phyloP scores from a whole-genome alignment of 2,113 vertebrate genomes.

The Paraplagusia blochii region DNA sequence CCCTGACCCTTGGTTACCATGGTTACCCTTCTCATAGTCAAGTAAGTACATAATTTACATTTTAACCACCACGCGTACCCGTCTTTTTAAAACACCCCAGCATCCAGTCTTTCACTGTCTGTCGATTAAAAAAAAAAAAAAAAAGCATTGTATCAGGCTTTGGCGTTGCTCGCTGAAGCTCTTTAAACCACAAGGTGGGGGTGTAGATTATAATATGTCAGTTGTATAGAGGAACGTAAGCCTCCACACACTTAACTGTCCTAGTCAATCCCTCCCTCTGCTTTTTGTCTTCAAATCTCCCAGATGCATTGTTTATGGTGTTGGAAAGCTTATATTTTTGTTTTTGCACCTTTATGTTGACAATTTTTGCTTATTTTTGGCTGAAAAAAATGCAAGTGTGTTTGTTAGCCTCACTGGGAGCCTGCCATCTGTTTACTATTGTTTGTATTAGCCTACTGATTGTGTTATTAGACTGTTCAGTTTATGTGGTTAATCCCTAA shows the following conservation, averaged over 20 bases:
- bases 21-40: conserved; percentile 74
- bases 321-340: conserved; percentile 13
- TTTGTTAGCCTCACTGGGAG: background rate
- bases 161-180: conserved; percentile 29
- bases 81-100: conserved; percentile 2
- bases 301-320: conserved; percentile 17
- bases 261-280: conserved; percentile 26
- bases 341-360: conserved; percentile 10
- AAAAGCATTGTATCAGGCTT: conserved; percentile 14
- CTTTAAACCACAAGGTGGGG: conserved; percentile 59
- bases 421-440: conserved; percentile 45
- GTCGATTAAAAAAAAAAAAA: no score
- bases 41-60: conserved; percentile 57
- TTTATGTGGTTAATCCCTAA: conserved; percentile 74
- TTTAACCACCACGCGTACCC: conserved; percentile 4
- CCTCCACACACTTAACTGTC: conserved; percentile 36
- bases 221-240: conserved; percentile 42
- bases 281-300: conserved; percentile 17
- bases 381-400: conserved; percentile 19
- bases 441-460: conserved; percentile 60
- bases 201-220: conserved; percentile 60
- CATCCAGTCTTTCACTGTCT: conserved; percentile 4
- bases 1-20: conserved; percentile 74
- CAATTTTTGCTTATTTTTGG: conserved; percentile 8
- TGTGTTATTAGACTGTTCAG: conserved; percentile 72